phyloP scores from a whole-genome alignment of 2,888 invertebrate genomes.

The Dermolepida albohirtum region DNA sequence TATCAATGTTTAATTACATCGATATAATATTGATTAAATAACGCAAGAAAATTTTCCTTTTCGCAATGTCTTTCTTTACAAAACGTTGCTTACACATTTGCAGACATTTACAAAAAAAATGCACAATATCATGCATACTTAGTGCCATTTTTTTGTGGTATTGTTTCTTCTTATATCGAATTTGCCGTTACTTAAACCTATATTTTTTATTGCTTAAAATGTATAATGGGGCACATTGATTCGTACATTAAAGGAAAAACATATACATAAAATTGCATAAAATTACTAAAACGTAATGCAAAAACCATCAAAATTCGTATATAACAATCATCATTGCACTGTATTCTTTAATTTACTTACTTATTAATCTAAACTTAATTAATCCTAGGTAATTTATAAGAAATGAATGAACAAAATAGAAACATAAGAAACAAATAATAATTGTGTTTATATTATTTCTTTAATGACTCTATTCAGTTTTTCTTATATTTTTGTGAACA shows the following conservation, averaged over 20 bases:
- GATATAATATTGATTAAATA: no score
- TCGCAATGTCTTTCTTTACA: slow-evolving; percentile 7
- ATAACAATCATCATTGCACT: slow-evolving; percentile 24
- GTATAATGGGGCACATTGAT: slow-evolving; percentile 10
- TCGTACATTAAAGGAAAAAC: slow-evolving; percentile 14
- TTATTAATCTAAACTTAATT: background rate
- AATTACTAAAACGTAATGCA: slow-evolving; percentile 41
- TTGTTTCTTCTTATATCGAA: slow-evolving; percentile 2
- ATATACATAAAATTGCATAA: background rate
- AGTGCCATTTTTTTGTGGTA: slow-evolving; percentile 13
- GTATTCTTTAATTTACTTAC: background rate
- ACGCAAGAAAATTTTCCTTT: background rate
- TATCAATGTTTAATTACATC: background rate
- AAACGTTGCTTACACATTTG: background rate
- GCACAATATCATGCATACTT: slow-evolving; percentile 1
- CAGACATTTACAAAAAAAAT: slow-evolving; percentile 7
- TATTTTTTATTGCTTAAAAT: slow-evolving; percentile 16
- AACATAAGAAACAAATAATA: no score
- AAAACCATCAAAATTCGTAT: slow-evolving; percentile 8
- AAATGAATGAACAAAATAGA: no score
- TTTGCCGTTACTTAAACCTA: slow-evolving; percentile 15
- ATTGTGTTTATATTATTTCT: no score
- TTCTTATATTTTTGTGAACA: background rate
- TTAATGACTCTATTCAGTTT: background rate
- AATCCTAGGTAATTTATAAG: no score